phyloP scores from a whole-genome alignment of 2,797 vertebrate genomes.

The Bradypodion ventrale region DNA sequence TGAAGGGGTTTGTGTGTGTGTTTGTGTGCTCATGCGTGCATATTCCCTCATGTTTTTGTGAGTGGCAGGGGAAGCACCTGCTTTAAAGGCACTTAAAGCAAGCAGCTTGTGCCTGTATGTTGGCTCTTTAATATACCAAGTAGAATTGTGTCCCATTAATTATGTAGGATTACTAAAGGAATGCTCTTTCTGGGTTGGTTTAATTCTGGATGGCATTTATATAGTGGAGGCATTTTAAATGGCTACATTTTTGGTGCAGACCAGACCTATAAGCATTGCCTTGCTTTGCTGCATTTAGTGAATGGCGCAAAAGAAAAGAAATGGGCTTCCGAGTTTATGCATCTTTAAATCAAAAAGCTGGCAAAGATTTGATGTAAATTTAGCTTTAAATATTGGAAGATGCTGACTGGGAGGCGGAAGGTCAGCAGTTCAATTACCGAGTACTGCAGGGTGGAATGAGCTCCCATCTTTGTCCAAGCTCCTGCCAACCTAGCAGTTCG shows the following conservation, averaged over 20 bases:
- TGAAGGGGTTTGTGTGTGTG: not conserved
- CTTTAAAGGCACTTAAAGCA: constrained; percentile 42
- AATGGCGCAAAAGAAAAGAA: not conserved
- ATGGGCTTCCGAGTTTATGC: not conserved
- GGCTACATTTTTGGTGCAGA: constrained; percentile 37
- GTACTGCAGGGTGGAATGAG: too few species aligned
- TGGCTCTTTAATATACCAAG: constrained; percentile 41
- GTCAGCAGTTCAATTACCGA: too few species aligned
- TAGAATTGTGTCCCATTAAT: constrained; percentile 58
- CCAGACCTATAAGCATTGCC: not conserved
- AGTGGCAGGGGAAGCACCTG: not conserved
- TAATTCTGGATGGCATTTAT: constrained; percentile 59
- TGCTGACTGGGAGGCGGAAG: too few species aligned
- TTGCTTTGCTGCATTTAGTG: not conserved
- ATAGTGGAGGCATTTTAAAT: constrained; percentile 39
- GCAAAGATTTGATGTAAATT: constrained; percentile 3
- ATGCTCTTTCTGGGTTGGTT: constrained; percentile 59
- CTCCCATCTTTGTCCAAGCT: too few species aligned
- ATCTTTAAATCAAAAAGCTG: not conserved
- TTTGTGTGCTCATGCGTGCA: rapidly evolving
- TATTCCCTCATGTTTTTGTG: not conserved
- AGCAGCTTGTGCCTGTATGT: constrained; percentile 59
- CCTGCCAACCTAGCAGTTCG: too few species aligned
- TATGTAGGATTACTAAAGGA: constrained; percentile 65
- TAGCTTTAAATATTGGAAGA: not conserved